Evolutionary conservation across 2,113 vertebrate species (phyloP).

Genomic region (Corythoichthys haematopterus): DNA sequence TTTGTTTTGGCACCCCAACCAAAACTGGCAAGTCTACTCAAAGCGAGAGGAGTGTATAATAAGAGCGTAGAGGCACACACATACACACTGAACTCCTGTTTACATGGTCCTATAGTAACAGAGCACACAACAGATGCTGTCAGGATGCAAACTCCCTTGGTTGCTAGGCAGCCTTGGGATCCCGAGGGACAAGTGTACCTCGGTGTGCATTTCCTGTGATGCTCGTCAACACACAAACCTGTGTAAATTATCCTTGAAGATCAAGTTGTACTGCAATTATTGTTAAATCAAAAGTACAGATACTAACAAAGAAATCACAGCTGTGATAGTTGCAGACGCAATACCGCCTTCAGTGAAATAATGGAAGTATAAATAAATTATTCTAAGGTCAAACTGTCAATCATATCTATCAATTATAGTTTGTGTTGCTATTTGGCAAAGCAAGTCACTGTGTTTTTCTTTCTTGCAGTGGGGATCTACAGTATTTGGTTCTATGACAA

Average conservation of each 20-base stretch:
- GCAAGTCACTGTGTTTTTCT: background rate
- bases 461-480: constrained; percentile 89
- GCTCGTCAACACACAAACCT: constrained; percentile 6
- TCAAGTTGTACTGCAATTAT: background rate
- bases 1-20: background rate
- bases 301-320: background rate
- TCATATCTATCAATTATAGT: background rate
- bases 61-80: constrained; percentile 8
- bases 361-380: background rate
- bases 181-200: constrained; percentile 16
- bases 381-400: background rate
- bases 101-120: constrained; percentile 46
- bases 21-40: background rate
- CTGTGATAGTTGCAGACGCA: background rate
- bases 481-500: constrained; percentile 99
- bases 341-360: background rate
- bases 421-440: too few species aligned
- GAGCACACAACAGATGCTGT: constrained; percentile 22
- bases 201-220: constrained; percentile 8
- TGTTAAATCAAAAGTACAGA: background rate
- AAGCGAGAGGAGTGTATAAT: background rate
- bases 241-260: constrained; percentile 9
- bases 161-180: constrained; percentile 51
- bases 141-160: constrained; percentile 36
- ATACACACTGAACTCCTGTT: constrained; percentile 41